A percentile compares a stretch with the other conserved stretches of the same genome.
These are phyloP conservation scores for Micrastur ruficollis DNA, from an alignment of 2,797 vertebrate species.

Conservation along the genomic window DNA sequence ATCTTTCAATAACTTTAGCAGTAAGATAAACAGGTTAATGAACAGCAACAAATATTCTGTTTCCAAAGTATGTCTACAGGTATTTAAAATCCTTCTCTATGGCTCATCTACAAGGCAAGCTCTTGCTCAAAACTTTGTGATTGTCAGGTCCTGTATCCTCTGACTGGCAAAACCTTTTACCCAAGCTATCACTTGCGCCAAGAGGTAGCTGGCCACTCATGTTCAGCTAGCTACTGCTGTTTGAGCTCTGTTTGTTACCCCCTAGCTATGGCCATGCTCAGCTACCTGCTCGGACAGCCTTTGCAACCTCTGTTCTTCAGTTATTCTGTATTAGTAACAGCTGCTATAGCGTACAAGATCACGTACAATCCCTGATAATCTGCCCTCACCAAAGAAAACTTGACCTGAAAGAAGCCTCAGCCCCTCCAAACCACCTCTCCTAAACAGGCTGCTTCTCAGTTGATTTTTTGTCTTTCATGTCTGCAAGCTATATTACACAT, in stretches of 20 bases:
- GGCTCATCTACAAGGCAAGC: not conserved
- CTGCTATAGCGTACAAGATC: not conserved
- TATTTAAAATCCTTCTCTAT: not conserved
- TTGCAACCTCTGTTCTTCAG: not conserved
- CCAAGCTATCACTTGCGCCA: not conserved
- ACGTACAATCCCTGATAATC: not conserved
- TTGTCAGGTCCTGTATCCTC: not conserved
- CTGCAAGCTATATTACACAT: not conserved
- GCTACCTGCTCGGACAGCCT: not conserved
- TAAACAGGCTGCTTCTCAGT: not conserved
- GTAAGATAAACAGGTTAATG: not conserved
- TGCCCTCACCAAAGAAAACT: not conserved
- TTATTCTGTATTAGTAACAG: not conserved
- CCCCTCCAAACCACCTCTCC: not conserved
- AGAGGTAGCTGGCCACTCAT: accelerated
- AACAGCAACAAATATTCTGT: not conserved
- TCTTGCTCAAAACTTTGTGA: not conserved
- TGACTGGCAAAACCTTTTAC: not conserved
- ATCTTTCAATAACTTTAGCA: not conserved
- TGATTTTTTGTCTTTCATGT: not conserved
- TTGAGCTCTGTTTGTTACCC: not conserved
- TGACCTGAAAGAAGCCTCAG: not conserved
- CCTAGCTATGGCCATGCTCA: not conserved
- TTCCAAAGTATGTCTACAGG: not conserved
- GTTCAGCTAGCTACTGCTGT: not conserved